Base-by-base conservation (phyloP, 2,888 invertebrate species). In the Fragum fragum region DNA sequence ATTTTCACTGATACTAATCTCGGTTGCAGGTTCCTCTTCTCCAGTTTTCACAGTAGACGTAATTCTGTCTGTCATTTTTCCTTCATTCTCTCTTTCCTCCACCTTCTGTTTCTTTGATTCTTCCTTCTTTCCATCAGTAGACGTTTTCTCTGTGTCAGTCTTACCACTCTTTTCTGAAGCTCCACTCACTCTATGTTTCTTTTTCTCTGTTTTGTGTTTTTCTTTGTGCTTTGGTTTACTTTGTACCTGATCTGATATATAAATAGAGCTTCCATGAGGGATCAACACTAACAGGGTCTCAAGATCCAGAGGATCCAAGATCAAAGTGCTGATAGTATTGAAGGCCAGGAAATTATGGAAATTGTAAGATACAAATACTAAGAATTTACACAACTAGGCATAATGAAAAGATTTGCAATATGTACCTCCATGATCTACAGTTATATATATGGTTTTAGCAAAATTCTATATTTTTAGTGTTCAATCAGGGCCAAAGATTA, bases 1-100 rank as follows among this genome's bases (percentile, higher is more conserved):
- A 66, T 88, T 84, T 75, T 83, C 86, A 66, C 55, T 81, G 29
- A 85, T 84, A n/a, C 81, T 86, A 9, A 88, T 73, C 29, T 86
- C 82, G 23, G 85, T 80, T 26, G 69, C 63, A 6, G 77, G 71
- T 2, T 84, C 81, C 39, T 84, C 84, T 47, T 80, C 84, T 21
- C 71, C 75, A 42, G 72, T 53, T n/a, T 61, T 57, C 47, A 36
- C 69, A 18, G 57, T 69, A 0, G 53, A 23, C 28, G 73, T 42
- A 16, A 57, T 32, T 68, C 71, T 73, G 23, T 57, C 75, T 81
- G 75, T 57, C n/a, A 47, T 16, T 53, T 68, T 61, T 26, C 55
- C 61, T 7, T 55, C 76, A 32, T 63, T 52, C 73, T 79, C 76
- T 26, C 36, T 72, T 16, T 39, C 59, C 18, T 63, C 42, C 18